Conservation (phyloP, 1,140 invertebrate species). For the Solenopsis invicta region DNA sequence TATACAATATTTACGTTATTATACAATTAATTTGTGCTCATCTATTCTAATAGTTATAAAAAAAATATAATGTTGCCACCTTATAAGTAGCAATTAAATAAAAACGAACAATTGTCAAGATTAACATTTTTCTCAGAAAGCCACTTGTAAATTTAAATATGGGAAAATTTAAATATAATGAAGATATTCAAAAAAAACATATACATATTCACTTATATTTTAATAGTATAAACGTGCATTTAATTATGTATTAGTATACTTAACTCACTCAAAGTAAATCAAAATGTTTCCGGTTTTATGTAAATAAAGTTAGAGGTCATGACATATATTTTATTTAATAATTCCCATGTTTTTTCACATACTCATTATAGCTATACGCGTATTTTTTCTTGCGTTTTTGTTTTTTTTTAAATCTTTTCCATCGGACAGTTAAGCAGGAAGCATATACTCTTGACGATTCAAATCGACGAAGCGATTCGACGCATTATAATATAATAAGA, state of each 20-base stretch:
- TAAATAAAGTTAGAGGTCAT: not conserved
- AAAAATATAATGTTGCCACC: not conserved
- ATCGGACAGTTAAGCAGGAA: constrained; percentile 64
- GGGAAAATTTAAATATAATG: no score
- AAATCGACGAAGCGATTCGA: constrained; percentile 77
- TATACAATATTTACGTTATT: not conserved
- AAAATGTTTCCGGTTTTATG: not conserved
- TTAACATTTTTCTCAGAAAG: not conserved
- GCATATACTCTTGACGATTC: constrained; percentile 79
- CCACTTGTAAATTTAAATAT: not conserved
- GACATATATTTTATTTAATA: constrained; percentile 3
- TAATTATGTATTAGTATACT: not conserved
- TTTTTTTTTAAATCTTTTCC: not conserved
- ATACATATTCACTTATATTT: not conserved
- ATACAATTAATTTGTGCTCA: not conserved
- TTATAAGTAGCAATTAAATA: constrained; percentile 6
- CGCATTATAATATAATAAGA: constrained; percentile 87
- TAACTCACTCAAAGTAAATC: not conserved
- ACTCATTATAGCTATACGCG: not conserved
- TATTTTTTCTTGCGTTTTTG: not conserved
- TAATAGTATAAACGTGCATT: constrained; percentile 8
- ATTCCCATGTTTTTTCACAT: not conserved
- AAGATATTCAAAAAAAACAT: not conserved
- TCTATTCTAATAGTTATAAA: not conserved
- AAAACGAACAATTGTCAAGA: constrained; percentile 34